Evolutionary conservation across 2,797 vertebrate genomes (phyloP), one percentile per base, ranked within the genome.

Genomic region (Margarornis squamiger): DNA sequence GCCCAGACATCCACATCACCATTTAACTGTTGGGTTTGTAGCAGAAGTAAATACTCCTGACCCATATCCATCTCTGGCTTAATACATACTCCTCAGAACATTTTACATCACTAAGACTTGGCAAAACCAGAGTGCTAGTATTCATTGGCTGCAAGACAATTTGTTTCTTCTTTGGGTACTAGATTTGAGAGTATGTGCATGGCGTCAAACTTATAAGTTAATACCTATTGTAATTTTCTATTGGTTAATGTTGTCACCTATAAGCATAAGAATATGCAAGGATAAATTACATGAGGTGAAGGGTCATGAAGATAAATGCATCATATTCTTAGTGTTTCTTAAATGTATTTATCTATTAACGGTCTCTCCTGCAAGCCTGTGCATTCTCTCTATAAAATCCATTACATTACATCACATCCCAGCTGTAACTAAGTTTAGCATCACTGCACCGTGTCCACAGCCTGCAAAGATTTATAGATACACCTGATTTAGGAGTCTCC

Each of bases 231-330:
- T 11, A 8, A 26, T 48, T 62, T 75, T 71, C 48, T 58, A 10
- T 26, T 58, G 18, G 32, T 54, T 43, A 71, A 79, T 10, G n/a
- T 79, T 66, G n/a, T 12, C 16, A 52, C 8, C 22, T 48, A 32
- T 32, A 32, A 70, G 14, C 1, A 0, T n/a, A 80, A 66, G 15
- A 80, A 63, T 26, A 72, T 6, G 7, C 1, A 0, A 74, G n/a
- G n/a, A 66, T 21, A 71, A 80, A 22, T 45, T 72, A 85, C 48
- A 29, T 10, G 34, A 78, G 21, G 26, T 43, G 76, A 66, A 51
- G 38, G 17, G 16, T 32, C 52, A 32, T 34, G 10, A 63, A 59
- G 16, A 82, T 3, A 59, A 4, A 66, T 14, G 17, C 21, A 41
- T 36, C 46, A 15, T 61, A 51, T 32, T 55, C 29, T n/a, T 86